Evolutionary conservation across 2,113 vertebrate species (phyloP), one percentile per base, ranked within the genome.

Genomic region (Carassius auratus): DNA sequence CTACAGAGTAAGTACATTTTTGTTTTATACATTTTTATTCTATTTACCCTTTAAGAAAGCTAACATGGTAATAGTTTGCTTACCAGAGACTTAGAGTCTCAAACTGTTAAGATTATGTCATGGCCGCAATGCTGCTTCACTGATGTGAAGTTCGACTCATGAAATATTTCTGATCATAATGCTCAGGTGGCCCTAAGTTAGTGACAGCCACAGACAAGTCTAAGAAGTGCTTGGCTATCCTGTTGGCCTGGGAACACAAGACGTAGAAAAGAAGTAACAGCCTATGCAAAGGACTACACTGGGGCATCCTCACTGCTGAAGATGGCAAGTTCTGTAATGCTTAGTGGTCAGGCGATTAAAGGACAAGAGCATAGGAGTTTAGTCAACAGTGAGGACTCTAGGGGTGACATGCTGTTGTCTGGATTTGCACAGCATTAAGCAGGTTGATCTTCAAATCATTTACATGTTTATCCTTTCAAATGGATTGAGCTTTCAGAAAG

Each of bases 211-310:
- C 69, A 69, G 86, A 76, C 86, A 84, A 61, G 80, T 76, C 50
- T 83, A 48, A 61, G 75, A 83, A 57, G 66, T 36, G 30, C 81
- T 71, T 45, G 21, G 66, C 66, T 55, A 71, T 19, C 66, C 81
- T 36, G 66, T 71, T 48, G 66, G 30, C 62, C 8, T 38, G 48
- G 50, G 55, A 74, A 71, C 38, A 38, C 55, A 77, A 78, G 84
- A 64, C 50, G 68, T 33, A 73, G 71, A 84, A 66, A 71, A 76
- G 82, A 86, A 84, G 84, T 87, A 84, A 87, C 86, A 89, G 77
- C 19, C 71, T 38, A 19, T 83, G 55, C 23, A 33, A 87, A 83
- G 78, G 84, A 68, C 86, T 68, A 19, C 4, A 42, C 21, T 50
- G 14, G 33, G 33, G 78, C 73, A 17, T 68, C 69, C 74, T 64